These are phyloP conservation scores for Pseudotriccus pelzelni DNA, from an alignment of 2,797 vertebrate genomes.

Conservation along the genomic window DNA sequence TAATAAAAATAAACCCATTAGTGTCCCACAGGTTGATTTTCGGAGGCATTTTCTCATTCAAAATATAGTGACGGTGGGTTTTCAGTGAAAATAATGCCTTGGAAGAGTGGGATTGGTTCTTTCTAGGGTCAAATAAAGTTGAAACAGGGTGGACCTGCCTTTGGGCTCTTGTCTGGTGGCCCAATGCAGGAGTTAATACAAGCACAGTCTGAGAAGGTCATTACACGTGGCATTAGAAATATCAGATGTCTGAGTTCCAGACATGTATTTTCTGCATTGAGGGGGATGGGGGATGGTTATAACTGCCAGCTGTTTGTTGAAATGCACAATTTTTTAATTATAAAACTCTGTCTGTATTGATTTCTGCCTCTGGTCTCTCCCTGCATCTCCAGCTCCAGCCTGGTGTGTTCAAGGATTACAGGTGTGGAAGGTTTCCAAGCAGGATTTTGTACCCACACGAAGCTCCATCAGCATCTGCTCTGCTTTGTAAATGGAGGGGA, in stretches of 20 bases:
- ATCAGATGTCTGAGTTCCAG: background rate
- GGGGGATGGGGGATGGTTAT: background rate
- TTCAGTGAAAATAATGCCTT: background rate
- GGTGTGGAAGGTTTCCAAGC: background rate
- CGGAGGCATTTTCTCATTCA: background rate
- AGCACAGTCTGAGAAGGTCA: background rate
- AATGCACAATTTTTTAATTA: conserved; percentile 54
- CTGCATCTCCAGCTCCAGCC: background rate
- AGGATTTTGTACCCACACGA: background rate
- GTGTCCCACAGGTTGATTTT: background rate
- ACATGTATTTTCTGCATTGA: background rate
- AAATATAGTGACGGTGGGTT: background rate
- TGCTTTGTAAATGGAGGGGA: background rate
- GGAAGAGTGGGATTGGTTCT: background rate
- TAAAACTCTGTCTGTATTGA: conserved; percentile 17
- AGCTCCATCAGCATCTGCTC: background rate
- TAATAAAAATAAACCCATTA: background rate
- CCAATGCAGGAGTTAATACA: background rate
- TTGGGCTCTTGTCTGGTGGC: background rate
- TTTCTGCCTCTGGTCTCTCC: conserved; percentile 1
- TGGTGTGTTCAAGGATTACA: background rate
- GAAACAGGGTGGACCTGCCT: background rate
- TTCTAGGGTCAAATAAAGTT: background rate
- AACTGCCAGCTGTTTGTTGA: conserved; percentile 5
- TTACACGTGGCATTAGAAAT: background rate